These are phyloP conservation scores for Erpobdella octoculata DNA, from an alignment of 2,888 invertebrate species.

Conservation along the genomic window DNA sequence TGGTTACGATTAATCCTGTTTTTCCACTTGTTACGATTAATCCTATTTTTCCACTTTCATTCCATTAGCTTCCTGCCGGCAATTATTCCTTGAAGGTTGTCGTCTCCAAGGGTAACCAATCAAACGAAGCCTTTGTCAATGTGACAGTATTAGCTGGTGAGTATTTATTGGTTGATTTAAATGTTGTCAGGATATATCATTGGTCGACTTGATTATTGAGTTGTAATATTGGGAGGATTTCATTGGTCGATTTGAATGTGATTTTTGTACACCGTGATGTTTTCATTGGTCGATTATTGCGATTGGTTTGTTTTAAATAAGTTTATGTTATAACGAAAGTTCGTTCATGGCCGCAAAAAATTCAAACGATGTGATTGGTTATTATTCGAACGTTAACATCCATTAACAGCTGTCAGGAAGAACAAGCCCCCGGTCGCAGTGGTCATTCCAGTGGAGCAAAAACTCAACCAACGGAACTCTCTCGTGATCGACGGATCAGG, in stretches of 20 bases:
- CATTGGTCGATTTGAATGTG: too few relatives aligned
- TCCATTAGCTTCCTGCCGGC: conserved; percentile 59
- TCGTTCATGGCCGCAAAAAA: too few relatives aligned
- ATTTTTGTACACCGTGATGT: too few relatives aligned
- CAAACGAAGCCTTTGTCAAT: conserved; percentile 68
- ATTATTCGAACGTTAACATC: too few relatives aligned
- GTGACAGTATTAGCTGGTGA: conserved; percentile 74
- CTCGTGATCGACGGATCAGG: conserved; percentile 74
- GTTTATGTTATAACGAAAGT: neutral
- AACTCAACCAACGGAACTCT: conserved; percentile 79
- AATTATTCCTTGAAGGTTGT: conserved; percentile 77
- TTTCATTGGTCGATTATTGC: too few relatives aligned
- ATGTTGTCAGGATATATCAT: too few relatives aligned
- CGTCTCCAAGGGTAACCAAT: conserved; percentile 59
- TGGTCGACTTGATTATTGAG: too few relatives aligned
- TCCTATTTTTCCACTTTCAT: neutral
- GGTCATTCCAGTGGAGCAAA: conserved; percentile 75
- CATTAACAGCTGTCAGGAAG: conserved; percentile 61
- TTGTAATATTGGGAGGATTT: too few relatives aligned
- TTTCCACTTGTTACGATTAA: too few relatives aligned
- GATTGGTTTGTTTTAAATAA: neutral
- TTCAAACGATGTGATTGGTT: too few relatives aligned
- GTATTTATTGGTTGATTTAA: conserved; percentile 34
- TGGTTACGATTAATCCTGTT: too few relatives aligned
- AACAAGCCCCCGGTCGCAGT: conserved; percentile 74